Evolutionary conservation across 1,140 invertebrate species (phyloP).

Genomic region (Lycorma delicatula): DNA sequence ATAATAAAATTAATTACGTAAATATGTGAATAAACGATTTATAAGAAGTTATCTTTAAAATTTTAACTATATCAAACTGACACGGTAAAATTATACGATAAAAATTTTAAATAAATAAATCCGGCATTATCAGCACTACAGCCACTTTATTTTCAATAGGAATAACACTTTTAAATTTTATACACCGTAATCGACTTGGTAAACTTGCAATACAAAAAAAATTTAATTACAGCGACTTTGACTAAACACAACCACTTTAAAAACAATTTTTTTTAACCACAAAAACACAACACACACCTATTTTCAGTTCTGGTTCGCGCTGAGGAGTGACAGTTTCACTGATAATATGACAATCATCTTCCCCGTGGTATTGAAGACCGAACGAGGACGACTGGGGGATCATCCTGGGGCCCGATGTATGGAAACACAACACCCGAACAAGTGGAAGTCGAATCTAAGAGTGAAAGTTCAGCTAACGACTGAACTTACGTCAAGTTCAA

Average conservation of each 20-base stretch:
- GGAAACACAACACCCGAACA: neutral
- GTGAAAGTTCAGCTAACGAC: constrained; percentile 19
- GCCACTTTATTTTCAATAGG: neutral
- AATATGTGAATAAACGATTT: too few species aligned
- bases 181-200: too few species aligned
- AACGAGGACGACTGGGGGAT: constrained; percentile 11
- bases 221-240: neutral
- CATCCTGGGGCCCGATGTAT: constrained; percentile 14
- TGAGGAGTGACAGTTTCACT: constrained; percentile 9
- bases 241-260: neutral
- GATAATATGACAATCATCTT: constrained; percentile 9
- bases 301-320: constrained; percentile 8
- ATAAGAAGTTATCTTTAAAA: too few species aligned
- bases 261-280: neutral
- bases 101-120: neutral
- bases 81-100: too few species aligned
- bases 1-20: too few species aligned
- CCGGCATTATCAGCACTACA: neutral
- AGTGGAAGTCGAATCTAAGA: constrained; percentile 9
- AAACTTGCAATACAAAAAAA: neutral
- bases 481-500: constrained; percentile 18
- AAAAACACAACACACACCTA: constrained; percentile 5
- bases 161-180: too few species aligned
- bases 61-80: too few species aligned
- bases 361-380: constrained; percentile 15